Conservation (phyloP, 2,113 vertebrate genomes). For the Plecturocebus donacophilus region DNA sequence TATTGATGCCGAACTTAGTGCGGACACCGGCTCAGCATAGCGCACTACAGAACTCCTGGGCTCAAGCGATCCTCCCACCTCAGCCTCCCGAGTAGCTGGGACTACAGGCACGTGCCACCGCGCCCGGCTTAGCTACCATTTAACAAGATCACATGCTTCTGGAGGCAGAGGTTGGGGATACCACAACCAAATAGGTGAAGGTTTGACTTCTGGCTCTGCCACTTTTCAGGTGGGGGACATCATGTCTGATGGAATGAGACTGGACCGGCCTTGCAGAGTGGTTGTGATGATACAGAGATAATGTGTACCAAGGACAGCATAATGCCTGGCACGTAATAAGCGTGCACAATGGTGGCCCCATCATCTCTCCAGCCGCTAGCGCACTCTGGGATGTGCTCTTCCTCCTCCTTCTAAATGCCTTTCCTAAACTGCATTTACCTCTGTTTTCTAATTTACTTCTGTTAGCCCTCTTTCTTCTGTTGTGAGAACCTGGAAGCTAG, state of each 20-base stretch:
- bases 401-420: background rate
- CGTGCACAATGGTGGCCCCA: accelerated
- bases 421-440: background rate
- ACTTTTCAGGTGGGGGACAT: background rate
- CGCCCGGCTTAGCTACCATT: background rate
- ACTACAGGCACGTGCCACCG: no score
- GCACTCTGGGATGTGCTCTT: background rate
- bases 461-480: background rate
- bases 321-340: background rate
- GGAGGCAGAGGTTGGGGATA: background rate
- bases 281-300: background rate
- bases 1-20: no score
- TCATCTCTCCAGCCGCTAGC: background rate
- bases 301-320: background rate
- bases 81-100: no score
- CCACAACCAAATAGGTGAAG: accelerated
- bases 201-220: background rate
- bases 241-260: background rate
- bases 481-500: background rate
- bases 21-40: no score
- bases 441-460: background rate
- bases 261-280: background rate
- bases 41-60: no score
- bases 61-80: no score
- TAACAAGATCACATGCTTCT: background rate